Evolutionary conservation across 2,888 invertebrate species (phyloP), one percentile per base, ranked within the genome.

Genomic region (Idaea aversata): DNA sequence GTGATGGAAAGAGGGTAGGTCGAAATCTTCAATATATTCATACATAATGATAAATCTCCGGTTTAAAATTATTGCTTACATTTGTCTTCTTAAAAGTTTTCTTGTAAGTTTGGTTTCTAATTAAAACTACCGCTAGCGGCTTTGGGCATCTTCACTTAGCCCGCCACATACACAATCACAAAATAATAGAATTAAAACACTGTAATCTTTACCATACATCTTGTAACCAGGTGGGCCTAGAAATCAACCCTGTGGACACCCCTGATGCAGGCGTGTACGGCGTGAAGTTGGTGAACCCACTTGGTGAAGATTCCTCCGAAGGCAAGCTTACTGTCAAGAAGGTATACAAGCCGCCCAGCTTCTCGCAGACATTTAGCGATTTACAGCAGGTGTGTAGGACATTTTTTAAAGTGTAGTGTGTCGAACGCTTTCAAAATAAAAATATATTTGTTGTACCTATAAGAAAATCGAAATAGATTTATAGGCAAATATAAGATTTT

Each of bases 181-280:
- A 25, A 25, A 25, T 25, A 25, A 25, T n/a, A n/a, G n/a, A n/a
- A n/a, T 25, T 25, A 25, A 25, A 25, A 25, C 25, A 25, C 25
- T 25, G 7, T 47, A 47, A 35, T 16, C 5, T 61, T 38, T 16
- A n/a, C 0, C 47, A 5, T 10, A 7, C 13, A 15, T 6, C 57
- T 61, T 5, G 34, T 0, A 16, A 47, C 1, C 75, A 95, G 95
- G 95, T 97, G 62, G 96, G 95, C 0, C 84, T 98, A 6, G 95
- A 95, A 77, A 96, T 98, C 68, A 95, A 94, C 75, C 95, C 96
- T 0, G 94, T 95, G 61, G 93, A 94, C 65, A 90, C 95, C 25
- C 88, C 94, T 0, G 97, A 98, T 84, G 95, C 96, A 0, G 98
- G 98, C 5, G 92, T 93, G 57, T 98, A 98, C 85, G 91, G 94